Evolutionary conservation across 2,113 vertebrate species (phyloP), one percentile per base, ranked within the genome.

Genomic region (Machaerirhynchus nigripectus): DNA sequence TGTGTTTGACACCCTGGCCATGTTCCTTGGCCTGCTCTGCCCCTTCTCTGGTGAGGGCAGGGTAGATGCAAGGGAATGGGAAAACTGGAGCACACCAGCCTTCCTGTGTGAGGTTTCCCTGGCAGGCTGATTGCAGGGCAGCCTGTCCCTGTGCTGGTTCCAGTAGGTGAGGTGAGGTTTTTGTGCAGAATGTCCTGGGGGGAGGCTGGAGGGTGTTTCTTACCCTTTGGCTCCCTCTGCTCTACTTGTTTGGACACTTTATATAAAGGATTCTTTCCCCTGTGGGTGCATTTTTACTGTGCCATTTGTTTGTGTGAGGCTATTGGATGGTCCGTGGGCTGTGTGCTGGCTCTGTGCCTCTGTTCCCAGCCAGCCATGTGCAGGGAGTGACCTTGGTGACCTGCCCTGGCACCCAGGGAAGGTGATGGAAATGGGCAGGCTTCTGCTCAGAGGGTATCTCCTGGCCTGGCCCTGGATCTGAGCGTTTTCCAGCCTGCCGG

Each of bases 251-350:
- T 68, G 19, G 30, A 15, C 6, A 27, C 35, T 59, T 83, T 1
- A 19, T 1, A 19, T 27, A 61, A 15, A 69, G 20, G 59, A 42
- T n/a, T 20, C 16, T 90, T 79, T 83, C 21, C 23, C 18, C 30
- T 1, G 4, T 33, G 71, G 84, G 28, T 3, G 1, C 13, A 4
- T 26, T 55, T 33, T 82, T 65, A 6, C 40, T 9, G 1, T 39
- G 33, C 61, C 0, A 0, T 31, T 47, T 42, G 44, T 30, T 55
- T 40, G 52, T 33, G 56, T 65, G 14, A 67, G 1, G 3, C 65
- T 57, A 1, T 50, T 1, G 4, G 56, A 37, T 6, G 6, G 26
- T 28, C 76, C 0, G 0, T 53, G 76, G 37, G 76, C 61, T 26
- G 33, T 55, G 12, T 31, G 81, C 49, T 8, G 10, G 46, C 73